Evolutionary conservation across 2,888 invertebrate genomes (phyloP).

Genomic region (Nemurella pictetii): DNA sequence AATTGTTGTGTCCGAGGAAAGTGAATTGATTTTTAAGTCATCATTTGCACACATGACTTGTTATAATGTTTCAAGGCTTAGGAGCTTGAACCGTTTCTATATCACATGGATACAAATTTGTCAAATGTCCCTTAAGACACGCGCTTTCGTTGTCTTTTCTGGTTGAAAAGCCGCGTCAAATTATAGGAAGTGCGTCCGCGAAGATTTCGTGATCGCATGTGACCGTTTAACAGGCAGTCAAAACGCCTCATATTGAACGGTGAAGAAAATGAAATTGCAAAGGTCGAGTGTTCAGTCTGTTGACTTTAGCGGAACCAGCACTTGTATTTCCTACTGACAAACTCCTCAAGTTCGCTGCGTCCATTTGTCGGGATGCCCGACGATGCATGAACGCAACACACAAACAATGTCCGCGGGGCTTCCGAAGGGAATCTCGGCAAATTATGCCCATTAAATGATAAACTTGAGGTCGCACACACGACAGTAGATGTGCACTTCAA

Average conservation of each 20-base stretch:
- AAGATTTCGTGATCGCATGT: too few species aligned
- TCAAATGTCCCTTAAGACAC: not conserved
- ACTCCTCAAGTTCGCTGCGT: not conserved
- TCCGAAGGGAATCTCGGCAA: not conserved
- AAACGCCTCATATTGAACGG: too few species aligned
- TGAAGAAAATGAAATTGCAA: too few species aligned
- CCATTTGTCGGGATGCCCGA: not conserved
- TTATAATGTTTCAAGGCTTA: not conserved
- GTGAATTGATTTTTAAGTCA: not conserved
- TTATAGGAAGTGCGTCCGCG: too few species aligned
- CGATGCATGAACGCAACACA: not conserved
- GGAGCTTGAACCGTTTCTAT: too few species aligned
- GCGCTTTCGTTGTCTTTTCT: not conserved
- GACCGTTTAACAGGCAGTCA: too few species aligned
- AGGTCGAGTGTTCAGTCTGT: not conserved
- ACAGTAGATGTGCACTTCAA: not conserved
- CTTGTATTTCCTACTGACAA: not conserved
- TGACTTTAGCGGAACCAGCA: not conserved
- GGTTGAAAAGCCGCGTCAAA: too few species aligned
- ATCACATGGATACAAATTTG: too few species aligned
- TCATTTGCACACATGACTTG: too few species aligned
- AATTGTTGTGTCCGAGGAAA: not conserved
- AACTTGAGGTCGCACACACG: not conserved
- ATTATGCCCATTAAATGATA: not conserved
- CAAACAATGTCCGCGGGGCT: not conserved